Base-by-base conservation (phyloP, 2,797 vertebrate species). In the Notoglanidium macrostoma region DNA sequence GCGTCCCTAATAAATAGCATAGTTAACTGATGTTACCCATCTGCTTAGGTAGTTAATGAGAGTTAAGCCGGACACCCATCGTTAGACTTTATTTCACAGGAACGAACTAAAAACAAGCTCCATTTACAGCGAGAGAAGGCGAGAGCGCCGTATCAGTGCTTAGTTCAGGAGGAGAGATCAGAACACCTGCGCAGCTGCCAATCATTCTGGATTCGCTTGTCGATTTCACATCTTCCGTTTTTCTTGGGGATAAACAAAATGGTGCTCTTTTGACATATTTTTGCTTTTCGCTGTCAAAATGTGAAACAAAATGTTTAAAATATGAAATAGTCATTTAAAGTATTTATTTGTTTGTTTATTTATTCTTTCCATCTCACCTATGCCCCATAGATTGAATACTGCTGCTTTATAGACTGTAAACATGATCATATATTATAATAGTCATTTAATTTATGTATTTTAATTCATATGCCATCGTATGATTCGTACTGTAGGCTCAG, bases 401-500 rank as follows among this genome's bases (percentile, higher is more conserved):
- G 17, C 68, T 9, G 4, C 32, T 5, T 32, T 77, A 55, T 21
- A 32, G 0, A 32, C 8, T 77, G 14, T 6, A 55, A 32, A 14
- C 26, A 21, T 55, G 12, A 17, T 74, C 0, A 32, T 78, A 12
- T 57, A 57, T 35, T 7, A 40, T 40, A 57, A 29, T 79, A 5
- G 15, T 78, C 21, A 72, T 55, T 40, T 72, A 3, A n/a, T 40
- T 17, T 19, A 49, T 23, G 6, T 67, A n/a, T n/a, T 55, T 44
- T 49, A 54, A 46, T 32, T 40, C 4, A 0, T n/a, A n/a, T 14
- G 1, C 55, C 40, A 35, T 49, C 0, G 2, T 65, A 2, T 19
- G 83, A 29, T 80, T 90, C 1, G 79, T 85, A n/a, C 86, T 86
- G 54, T 90, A 96, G 94, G 93, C 88, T 88, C 92, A 0, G 93